Evolutionary conservation across 53 echinoderm and acorn worm genomes (phyloP).

Genomic region (Echinometra lucunter): DNA sequence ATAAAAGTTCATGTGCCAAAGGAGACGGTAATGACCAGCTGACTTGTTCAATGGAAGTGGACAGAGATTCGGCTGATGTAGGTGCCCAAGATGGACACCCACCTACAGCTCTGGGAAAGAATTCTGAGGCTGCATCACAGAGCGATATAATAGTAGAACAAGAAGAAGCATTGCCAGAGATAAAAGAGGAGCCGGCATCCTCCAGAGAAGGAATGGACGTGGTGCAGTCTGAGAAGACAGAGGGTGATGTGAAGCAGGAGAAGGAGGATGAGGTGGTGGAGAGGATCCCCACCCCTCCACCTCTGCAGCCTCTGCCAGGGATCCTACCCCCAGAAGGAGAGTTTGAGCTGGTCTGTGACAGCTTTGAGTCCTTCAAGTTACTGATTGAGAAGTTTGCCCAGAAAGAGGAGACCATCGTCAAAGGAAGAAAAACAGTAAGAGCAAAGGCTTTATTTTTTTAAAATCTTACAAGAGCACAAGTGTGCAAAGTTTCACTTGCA

Average conservation of each 20-base stretch:
- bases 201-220: background rate
- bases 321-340: constrained; percentile 76
- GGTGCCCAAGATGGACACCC: background rate
- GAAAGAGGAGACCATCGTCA: constrained; percentile 63
- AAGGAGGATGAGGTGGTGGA: background rate
- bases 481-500: background rate
- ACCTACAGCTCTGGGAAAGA: background rate
- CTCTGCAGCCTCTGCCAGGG: constrained; percentile 49
- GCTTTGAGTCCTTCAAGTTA: constrained; percentile 75
- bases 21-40: background rate
- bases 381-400: constrained; percentile 78
- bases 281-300: constrained; percentile 55
- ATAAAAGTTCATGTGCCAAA: background rate
- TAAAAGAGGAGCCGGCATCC: background rate
- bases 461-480: background rate
- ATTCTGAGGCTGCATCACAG: background rate
- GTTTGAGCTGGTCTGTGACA: constrained; percentile 86
- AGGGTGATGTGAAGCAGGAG: background rate
- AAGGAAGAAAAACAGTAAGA: constrained; percentile 61
- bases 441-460: background rate
- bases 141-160: background rate
- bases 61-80: background rate
- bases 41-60: background rate
- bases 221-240: background rate
- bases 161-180: background rate